Evolutionary conservation across 1,140 invertebrate species (phyloP).

Genomic region (Lasioglossum baleicum): DNA sequence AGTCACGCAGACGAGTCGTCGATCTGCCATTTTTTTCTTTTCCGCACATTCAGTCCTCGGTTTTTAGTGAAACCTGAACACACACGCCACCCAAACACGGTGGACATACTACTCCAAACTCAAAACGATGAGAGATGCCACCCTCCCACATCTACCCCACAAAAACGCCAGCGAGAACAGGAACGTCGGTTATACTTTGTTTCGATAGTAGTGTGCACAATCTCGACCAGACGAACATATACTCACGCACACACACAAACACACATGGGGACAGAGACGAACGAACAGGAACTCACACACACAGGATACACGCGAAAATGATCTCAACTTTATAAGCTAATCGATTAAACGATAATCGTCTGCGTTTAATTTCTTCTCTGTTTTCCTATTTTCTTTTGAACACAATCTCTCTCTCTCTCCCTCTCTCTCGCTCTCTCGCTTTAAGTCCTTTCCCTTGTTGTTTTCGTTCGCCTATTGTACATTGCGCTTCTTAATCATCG

Average conservation of each 20-base stretch:
- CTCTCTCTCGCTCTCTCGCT: constrained; percentile 13
- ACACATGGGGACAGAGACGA: constrained; percentile 1
- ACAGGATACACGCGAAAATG: constrained; percentile 68
- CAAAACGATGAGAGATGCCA: no score
- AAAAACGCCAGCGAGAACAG: not conserved
- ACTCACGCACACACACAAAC: constrained; percentile 5
- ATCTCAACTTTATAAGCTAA: constrained; percentile 75
- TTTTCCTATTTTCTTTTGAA: constrained; percentile 63
- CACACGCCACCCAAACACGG: not conserved
- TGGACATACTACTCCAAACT: not conserved
- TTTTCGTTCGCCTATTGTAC: constrained; percentile 20
- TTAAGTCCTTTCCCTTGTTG: not conserved
- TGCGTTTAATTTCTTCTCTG: constrained; percentile 52
- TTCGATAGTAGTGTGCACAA: constrained; percentile 37
- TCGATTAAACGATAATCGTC: constrained; percentile 71
- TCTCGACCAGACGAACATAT: constrained; percentile 12
- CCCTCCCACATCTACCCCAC: not conserved
- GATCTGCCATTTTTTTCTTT: constrained; percentile 4
- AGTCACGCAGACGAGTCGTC: not conserved
- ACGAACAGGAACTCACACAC: constrained; percentile 32
- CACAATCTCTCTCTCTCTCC: constrained; percentile 43
- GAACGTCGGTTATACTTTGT: not conserved
- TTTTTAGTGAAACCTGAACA: not conserved
- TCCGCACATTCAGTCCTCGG: not conserved
- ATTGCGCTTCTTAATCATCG: constrained; percentile 74